Evolutionary conservation across 2,797 vertebrate genomes (phyloP).

Genomic region (Podarcis lilfordi): DNA sequence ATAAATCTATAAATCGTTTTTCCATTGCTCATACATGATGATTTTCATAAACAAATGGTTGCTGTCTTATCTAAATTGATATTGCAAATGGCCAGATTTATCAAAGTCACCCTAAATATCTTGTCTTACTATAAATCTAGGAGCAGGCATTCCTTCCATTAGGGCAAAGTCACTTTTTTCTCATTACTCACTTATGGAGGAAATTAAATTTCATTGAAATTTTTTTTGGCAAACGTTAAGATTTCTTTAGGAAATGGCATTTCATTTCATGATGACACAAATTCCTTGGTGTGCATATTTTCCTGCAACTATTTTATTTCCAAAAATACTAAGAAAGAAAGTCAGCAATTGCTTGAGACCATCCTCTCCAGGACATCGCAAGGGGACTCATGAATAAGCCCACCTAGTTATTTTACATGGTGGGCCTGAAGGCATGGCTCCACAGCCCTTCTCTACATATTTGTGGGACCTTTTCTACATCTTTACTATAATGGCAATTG

Average conservation of each 20-base stretch:
- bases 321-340: too few species aligned
- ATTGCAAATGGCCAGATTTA: constrained; percentile 56
- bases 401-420: too few species aligned
- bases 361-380: too few species aligned
- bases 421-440: too few species aligned
- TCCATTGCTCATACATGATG: constrained; percentile 40
- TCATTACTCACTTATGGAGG: constrained; percentile 37
- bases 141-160: constrained; percentile 18
- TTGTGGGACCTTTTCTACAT: too few species aligned
- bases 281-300: neutral
- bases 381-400: too few species aligned
- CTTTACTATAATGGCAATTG: too few species aligned
- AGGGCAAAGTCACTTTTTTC: constrained; percentile 30
- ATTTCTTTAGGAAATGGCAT: constrained; percentile 17
- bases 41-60: constrained; percentile 56
- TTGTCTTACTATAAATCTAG: constrained; percentile 17
- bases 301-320: neutral
- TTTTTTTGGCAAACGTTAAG: constrained; percentile 19
- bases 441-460: too few species aligned
- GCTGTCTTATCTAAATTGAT: constrained; percentile 57
- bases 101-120: constrained; percentile 54
- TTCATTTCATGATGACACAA: neutral
- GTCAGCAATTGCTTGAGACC: too few species aligned
- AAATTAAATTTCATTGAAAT: constrained; percentile 37
- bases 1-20: constrained; percentile 46